phyloP scores from a whole-genome alignment of 2,797 vertebrate species.

The Eleutherodactylus coqui region DNA sequence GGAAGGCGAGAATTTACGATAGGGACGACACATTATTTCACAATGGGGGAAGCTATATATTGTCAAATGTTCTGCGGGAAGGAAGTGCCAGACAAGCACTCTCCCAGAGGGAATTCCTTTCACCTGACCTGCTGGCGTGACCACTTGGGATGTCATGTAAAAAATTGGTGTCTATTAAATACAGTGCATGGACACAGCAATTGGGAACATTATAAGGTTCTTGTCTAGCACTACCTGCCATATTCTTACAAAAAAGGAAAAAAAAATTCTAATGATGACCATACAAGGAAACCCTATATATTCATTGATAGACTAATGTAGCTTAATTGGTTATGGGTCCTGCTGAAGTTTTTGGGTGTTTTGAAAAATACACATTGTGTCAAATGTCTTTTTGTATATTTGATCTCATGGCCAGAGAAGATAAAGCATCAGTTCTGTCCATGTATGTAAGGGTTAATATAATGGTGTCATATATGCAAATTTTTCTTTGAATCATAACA shows the following conservation, averaged over 20 bases:
- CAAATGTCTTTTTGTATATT: background rate
- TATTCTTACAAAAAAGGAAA: background rate
- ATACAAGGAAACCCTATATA: background rate
- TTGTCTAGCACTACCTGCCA: background rate
- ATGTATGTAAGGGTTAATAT: background rate
- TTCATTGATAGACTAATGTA: background rate
- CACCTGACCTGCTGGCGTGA: background rate
- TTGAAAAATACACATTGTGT: background rate
- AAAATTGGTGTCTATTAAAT: background rate
- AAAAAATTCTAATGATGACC: background rate
- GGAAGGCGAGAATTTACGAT: conserved; percentile 53
- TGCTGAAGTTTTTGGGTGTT: background rate
- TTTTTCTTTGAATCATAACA: background rate
- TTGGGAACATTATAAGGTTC: background rate
- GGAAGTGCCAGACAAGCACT: background rate
- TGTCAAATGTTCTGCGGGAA: background rate
- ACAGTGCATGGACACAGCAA: background rate
- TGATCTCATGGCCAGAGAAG: background rate
- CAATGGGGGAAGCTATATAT: background rate
- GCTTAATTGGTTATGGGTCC: background rate
- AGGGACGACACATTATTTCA: background rate
- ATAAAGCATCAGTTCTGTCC: background rate
- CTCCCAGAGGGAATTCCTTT: background rate
- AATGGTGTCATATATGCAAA: background rate
- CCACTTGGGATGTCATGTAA: background rate